These are phyloP conservation scores for Drosophila mayri DNA, from an alignment of 1,140 invertebrate genomes.

Conservation along the genomic window DNA sequence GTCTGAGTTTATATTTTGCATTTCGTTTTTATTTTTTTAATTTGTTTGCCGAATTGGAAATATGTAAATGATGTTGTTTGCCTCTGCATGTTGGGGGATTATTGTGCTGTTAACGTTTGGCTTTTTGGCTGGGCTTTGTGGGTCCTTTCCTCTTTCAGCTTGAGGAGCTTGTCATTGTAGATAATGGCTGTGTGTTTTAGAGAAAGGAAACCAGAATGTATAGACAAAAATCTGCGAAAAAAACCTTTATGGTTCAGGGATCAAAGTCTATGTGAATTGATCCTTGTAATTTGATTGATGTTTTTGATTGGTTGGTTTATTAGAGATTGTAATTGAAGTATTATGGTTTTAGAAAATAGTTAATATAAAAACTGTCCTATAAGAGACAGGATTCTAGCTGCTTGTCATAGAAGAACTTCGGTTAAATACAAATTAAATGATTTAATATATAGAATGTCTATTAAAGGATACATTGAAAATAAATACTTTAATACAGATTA, in stretches of 20 bases:
- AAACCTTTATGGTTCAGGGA: background rate
- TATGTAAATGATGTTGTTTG: conserved; percentile 71
- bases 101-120: conserved; percentile 40
- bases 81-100: conserved; percentile 34
- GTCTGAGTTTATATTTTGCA: conserved; percentile 35
- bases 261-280: background rate
- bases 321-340: background rate
- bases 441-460: too few species aligned
- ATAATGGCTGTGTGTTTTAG: background rate
- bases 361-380: background rate
- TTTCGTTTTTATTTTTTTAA: conserved; percentile 44
- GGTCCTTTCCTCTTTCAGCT: conserved; percentile 19
- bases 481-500: too few species aligned
- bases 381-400: too few species aligned
- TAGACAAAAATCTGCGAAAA: too few species aligned
- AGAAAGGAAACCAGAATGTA: background rate
- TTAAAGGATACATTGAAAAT: too few species aligned
- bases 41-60: conserved; percentile 74
- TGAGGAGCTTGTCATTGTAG: conserved; percentile 2
- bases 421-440: too few species aligned
- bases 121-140: conserved; percentile 33
- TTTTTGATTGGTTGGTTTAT: background rate
- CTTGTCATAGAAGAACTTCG: too few species aligned
- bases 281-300: background rate
- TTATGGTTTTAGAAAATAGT: background rate